Evolutionary conservation across 2,888 invertebrate species (phyloP).

Genomic region (Stramonita haemastoma): DNA sequence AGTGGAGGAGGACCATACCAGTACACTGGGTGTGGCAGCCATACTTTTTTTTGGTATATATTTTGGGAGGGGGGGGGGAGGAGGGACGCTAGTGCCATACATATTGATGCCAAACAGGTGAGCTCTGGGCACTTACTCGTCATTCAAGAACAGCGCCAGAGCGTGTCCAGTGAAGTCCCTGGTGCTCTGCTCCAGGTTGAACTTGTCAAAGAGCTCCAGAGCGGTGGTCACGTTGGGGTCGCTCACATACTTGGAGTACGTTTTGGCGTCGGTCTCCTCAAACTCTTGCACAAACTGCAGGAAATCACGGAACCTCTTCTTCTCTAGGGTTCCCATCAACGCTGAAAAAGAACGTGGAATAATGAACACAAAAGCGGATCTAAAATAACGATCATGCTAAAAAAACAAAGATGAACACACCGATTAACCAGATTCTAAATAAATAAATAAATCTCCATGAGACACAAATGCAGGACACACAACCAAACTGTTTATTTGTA

Average conservation of each 20-base stretch:
- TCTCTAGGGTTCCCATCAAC: constrained; percentile 99
- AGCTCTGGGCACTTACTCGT: constrained; percentile 75
- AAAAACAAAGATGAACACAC: too few species aligned
- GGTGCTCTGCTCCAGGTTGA: constrained; percentile 96
- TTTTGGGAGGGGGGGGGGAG: too few species aligned
- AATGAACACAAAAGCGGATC: too few species aligned
- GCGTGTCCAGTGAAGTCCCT: constrained; percentile 99
- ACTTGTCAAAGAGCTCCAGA: constrained; percentile 95
- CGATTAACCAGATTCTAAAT: too few species aligned
- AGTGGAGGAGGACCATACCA: too few species aligned
- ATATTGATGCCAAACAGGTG: background rate
- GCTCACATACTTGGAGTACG: constrained; percentile 90
- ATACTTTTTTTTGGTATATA: too few species aligned
- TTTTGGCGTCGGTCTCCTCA: constrained; percentile 90
- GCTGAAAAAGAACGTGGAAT: constrained; percentile 79
- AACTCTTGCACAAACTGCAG: constrained; percentile 96
- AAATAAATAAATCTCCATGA: too few species aligned
- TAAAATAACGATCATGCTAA: too few species aligned
- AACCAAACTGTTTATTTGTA: too few species aligned
- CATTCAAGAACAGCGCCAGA: constrained; percentile 88
- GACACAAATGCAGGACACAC: too few species aligned
- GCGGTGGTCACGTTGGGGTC: constrained; percentile 88
- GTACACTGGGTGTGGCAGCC: too few species aligned
- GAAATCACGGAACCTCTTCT: constrained; percentile 97
- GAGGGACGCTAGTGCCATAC: too few species aligned